Conservation (phyloP, 2,797 vertebrate genomes). For the Threskiornis aethiopicus region DNA sequence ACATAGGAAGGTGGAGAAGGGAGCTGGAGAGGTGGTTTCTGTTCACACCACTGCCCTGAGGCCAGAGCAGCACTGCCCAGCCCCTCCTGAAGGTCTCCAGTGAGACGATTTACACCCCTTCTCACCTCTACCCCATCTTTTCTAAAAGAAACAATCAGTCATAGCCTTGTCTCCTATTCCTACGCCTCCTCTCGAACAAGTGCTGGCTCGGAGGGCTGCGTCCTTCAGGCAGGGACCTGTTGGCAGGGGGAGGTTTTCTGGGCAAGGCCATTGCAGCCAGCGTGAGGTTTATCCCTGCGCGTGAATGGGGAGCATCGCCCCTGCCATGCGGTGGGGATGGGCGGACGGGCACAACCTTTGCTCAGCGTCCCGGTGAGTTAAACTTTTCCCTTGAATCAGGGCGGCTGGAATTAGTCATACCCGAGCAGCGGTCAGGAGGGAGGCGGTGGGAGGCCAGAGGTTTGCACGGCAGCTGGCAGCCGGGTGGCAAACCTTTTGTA, state of each 20-base stretch:
- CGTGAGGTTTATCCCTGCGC: fast-evolving
- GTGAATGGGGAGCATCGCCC: neutral
- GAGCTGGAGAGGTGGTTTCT: neutral
- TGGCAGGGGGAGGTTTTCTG: neutral
- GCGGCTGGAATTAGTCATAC: neutral
- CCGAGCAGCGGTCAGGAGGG: neutral
- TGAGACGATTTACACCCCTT: neutral
- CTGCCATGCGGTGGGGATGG: neutral
- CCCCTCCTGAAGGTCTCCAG: neutral
- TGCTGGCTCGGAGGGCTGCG: neutral
- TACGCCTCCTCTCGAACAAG: neutral
- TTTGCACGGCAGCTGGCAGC: neutral
- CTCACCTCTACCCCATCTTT: neutral
- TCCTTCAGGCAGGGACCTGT: neutral
- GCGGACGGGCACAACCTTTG: neutral
- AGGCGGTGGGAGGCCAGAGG: neutral
- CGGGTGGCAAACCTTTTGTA: neutral
- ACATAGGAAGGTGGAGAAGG: neutral
- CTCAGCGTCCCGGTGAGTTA: neutral
- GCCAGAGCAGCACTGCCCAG: neutral
- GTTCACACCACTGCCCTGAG: fast-evolving
- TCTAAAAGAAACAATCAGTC: neutral
- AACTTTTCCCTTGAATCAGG: neutral
- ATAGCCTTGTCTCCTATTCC: neutral
- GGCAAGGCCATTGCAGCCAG: neutral